Percentiles rank a stretch among this genome's conserved stretches.
These are phyloP conservation scores for Sycophila sp. DNA, from an alignment of 1,140 invertebrate genomes.

Conservation along the genomic window DNA sequence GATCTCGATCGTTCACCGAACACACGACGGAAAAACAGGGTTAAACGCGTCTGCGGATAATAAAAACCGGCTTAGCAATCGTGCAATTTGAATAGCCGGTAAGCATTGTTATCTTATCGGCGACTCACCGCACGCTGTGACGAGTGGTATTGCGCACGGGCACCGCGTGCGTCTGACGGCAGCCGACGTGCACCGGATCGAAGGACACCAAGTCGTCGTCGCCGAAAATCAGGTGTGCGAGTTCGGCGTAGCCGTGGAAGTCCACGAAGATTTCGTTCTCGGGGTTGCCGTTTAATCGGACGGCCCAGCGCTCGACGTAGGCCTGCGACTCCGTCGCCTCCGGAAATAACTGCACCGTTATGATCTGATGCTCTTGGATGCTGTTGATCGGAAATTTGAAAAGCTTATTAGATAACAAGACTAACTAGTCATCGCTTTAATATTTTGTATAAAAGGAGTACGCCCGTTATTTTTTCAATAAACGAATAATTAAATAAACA, in stretches of 20 bases:
- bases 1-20: too few species aligned
- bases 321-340: slow-evolving; percentile 39
- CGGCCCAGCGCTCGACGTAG: slow-evolving; percentile 52
- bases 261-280: slow-evolving; percentile 47
- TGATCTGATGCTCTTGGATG: slow-evolving; percentile 46
- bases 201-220: slow-evolving; percentile 43
- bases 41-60: too few species aligned
- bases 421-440: too few species aligned
- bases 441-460: too few species aligned
- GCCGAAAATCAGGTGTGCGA: slow-evolving; percentile 43
- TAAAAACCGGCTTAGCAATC: too few species aligned
- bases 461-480: too few species aligned
- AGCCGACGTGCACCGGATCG: slow-evolving; percentile 41
- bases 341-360: slow-evolving; percentile 50
- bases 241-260: slow-evolving; percentile 53
- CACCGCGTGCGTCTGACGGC: slow-evolving; percentile 38
- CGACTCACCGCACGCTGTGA: slow-evolving; percentile 47
- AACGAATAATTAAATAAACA: too few species aligned
- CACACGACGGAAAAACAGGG: too few species aligned
- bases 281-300: slow-evolving; percentile 48
- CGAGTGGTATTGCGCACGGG: slow-evolving; percentile 51
- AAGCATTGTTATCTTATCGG: too few species aligned
- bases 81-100: too few species aligned
- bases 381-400: too few species aligned
- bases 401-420: too few species aligned